These are phyloP conservation scores for Fopius arisanus DNA, from an alignment of 1,140 invertebrate species.

Conservation along the genomic window DNA sequence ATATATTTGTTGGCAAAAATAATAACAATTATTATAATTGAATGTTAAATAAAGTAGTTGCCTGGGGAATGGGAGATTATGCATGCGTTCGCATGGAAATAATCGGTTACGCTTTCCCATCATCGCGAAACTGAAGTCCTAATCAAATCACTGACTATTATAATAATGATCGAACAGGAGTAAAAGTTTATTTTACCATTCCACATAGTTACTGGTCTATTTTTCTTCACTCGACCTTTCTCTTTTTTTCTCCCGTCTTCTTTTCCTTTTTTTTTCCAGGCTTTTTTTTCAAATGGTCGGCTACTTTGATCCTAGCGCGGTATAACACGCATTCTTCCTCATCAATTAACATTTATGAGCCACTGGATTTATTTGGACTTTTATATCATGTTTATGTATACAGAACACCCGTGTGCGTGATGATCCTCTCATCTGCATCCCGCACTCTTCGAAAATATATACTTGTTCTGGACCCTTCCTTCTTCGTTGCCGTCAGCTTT, in stretches of 20 bases:
- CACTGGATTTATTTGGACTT: constrained; percentile 28
- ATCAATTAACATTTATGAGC: constrained; percentile 28
- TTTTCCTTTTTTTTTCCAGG: neutral
- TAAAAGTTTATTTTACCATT: constrained; percentile 28
- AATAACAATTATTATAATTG: no score
- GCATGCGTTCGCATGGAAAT: neutral
- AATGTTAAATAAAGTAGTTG: no score
- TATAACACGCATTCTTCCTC: constrained; percentile 13
- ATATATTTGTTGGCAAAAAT: no score
- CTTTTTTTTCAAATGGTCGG: constrained; percentile 11
- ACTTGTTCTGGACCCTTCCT: neutral
- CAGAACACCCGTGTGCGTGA: neutral
- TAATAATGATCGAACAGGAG: constrained; percentile 14
- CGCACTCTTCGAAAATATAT: constrained; percentile 17
- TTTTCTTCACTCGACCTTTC: neutral
- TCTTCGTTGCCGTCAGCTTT: neutral
- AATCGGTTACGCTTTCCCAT: constrained; percentile 28
- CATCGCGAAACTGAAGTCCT: neutral
- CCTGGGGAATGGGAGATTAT: neutral
- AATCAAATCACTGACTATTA: constrained; percentile 14
- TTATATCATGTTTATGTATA: constrained; percentile 17
- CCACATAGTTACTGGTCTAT: neutral
- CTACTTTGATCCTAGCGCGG: constrained; percentile 21
- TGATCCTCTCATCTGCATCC: constrained; percentile 18
- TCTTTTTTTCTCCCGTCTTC: neutral